A percentile compares a stretch with the other conserved stretches of the same genome.
Evolutionary conservation across 2,113 vertebrate species (phyloP).

Genomic region (Scalopus aquaticus): DNA sequence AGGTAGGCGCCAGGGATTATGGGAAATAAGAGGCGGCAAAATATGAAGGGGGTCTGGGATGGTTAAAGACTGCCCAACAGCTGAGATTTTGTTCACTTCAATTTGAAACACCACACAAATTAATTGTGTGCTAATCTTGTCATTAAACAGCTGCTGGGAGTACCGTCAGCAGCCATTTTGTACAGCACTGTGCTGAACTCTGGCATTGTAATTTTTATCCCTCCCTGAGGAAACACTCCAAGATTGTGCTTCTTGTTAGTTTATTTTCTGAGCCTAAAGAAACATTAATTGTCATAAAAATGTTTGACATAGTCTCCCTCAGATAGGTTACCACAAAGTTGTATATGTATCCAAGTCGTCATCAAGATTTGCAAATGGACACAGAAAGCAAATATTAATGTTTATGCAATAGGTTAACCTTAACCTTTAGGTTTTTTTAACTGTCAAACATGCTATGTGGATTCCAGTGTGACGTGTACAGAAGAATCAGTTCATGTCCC

Average conservation of each 20-base stretch:
- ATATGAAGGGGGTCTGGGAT: background rate
- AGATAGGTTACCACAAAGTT: conserved; percentile 54
- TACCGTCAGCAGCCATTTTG: background rate
- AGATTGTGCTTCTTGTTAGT: background rate
- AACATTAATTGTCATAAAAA: conserved; percentile 60
- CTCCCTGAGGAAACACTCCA: background rate
- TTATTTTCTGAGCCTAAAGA: background rate
- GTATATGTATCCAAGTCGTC: background rate
- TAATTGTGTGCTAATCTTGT: background rate
- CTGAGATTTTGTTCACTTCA: background rate
- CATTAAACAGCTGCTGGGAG: background rate
- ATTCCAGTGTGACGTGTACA: background rate
- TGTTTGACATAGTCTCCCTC: conserved; percentile 48
- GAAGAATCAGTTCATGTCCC: background rate
- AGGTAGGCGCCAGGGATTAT: background rate
- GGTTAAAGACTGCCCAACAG: background rate
- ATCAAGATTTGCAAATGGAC: conserved; percentile 23
- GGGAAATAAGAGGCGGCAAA: background rate
- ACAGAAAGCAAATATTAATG: conserved; percentile 37
- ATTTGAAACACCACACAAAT: background rate
- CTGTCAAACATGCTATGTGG: background rate
- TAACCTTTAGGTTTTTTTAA: background rate
- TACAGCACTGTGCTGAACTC: background rate
- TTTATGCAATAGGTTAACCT: conserved; percentile 25
- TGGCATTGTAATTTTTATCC: background rate